phyloP scores from a whole-genome alignment of 2,888 invertebrate species.

The Ditylenchus weischeri region DNA sequence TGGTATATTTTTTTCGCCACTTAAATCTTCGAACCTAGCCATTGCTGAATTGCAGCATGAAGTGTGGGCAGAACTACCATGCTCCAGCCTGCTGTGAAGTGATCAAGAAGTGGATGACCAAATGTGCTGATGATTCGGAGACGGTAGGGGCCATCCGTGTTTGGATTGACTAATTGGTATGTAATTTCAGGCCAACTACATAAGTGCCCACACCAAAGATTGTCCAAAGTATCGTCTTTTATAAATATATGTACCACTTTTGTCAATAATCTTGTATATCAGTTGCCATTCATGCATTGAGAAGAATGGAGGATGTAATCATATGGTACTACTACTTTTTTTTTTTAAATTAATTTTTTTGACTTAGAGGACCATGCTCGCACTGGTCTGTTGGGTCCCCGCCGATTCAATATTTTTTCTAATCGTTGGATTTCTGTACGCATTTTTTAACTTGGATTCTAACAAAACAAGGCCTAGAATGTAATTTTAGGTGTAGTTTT shows the following conservation, averaged over 20 bases:
- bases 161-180: no score
- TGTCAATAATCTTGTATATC: background rate
- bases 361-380: no score
- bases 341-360: background rate
- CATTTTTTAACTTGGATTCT: no score
- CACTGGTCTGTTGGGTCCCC: no score
- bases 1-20: constrained; percentile 67
- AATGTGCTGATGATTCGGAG: constrained; percentile 98
- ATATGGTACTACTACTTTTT: constrained; percentile 66
- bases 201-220: constrained; percentile 72
- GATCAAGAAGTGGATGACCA: constrained; percentile 95
- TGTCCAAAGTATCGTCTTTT: constrained; percentile 72
- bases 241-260: background rate
- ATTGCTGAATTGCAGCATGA: constrained; percentile 65
- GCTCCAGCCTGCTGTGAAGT: constrained; percentile 94
- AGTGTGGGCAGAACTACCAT: constrained; percentile 93
- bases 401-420: no score
- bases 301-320: constrained; percentile 97
- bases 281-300: constrained; percentile 96
- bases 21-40: background rate
- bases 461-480: no score
- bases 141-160: constrained; percentile 63
- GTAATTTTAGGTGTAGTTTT: no score
- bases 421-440: no score
- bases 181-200: constrained; percentile 77